A percentile compares a stretch with the other conserved stretches of the same genome.
Evolutionary conservation across 2,888 invertebrate species (phyloP).

Genomic region (Rhagonycha lutea): DNA sequence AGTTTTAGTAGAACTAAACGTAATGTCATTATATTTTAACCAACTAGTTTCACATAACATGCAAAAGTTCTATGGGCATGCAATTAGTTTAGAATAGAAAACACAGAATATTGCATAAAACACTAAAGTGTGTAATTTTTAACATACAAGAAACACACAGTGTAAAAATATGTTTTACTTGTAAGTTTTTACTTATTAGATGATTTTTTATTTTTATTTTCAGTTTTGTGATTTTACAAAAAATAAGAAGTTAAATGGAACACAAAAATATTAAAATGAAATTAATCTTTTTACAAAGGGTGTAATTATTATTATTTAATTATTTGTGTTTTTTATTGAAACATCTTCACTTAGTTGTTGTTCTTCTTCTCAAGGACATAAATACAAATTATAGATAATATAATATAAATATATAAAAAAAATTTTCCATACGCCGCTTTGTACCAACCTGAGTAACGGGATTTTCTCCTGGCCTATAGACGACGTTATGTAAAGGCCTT

Average conservation of each 20-base stretch:
- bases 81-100: constrained; percentile 47
- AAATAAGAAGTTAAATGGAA: neutral
- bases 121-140: constrained; percentile 39
- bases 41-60: constrained; percentile 36
- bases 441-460: constrained; percentile 84
- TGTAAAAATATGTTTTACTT: constrained; percentile 14
- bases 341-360: neutral
- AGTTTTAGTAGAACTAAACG: too few relatives aligned
- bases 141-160: constrained; percentile 27
- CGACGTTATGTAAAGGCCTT: constrained; percentile 85
- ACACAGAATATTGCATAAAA: constrained; percentile 47
- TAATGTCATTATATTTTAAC: neutral
- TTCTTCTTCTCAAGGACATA: neutral
- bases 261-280: neutral
- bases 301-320: neutral
- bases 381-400: neutral
- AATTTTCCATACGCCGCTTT: neutral
- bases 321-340: neutral
- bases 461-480: constrained; percentile 87
- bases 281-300: neutral
- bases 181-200: constrained; percentile 11
- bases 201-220: constrained; percentile 14
- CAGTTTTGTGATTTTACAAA: neutral
- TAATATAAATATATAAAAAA: neutral
- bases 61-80: constrained; percentile 43